Percentiles rank a stretch among this genome's conserved stretches.
Evolutionary conservation across 2,113 vertebrate species (phyloP).

Genomic region (Strix aluco): DNA sequence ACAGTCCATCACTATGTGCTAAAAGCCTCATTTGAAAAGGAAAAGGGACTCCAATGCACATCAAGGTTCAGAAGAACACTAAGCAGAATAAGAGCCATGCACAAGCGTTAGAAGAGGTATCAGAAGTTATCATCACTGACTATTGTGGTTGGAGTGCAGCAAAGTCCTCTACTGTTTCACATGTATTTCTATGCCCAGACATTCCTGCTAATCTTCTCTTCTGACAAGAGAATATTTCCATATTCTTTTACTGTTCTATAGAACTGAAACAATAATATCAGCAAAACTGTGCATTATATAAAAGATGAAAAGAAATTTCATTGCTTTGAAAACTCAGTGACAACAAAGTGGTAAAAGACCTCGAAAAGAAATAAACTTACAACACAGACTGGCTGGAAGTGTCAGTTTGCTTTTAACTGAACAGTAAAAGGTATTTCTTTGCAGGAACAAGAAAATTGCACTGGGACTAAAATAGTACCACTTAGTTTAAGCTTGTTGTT

Average conservation of each 20-base stretch:
- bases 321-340: background rate
- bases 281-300: background rate
- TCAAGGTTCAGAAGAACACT: background rate
- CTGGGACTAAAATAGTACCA: conserved; percentile 21
- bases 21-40: background rate
- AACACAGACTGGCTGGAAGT: background rate
- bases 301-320: background rate
- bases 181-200: background rate
- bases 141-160: background rate
- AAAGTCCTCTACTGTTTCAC: background rate
- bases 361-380: background rate
- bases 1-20: background rate
- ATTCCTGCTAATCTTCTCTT: background rate
- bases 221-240: background rate
- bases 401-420: conserved; percentile 39
- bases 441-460: conserved; percentile 49
- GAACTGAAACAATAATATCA: background rate
- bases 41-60: background rate
- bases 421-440: conserved; percentile 44
- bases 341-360: background rate
- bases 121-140: background rate
- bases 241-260: background rate
- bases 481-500: conserved; percentile 43
- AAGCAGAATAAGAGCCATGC: background rate
- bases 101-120: background rate